These are phyloP conservation scores for Mus caroli DNA, from an alignment of 2,797 vertebrate species.

Conservation along the genomic window DNA sequence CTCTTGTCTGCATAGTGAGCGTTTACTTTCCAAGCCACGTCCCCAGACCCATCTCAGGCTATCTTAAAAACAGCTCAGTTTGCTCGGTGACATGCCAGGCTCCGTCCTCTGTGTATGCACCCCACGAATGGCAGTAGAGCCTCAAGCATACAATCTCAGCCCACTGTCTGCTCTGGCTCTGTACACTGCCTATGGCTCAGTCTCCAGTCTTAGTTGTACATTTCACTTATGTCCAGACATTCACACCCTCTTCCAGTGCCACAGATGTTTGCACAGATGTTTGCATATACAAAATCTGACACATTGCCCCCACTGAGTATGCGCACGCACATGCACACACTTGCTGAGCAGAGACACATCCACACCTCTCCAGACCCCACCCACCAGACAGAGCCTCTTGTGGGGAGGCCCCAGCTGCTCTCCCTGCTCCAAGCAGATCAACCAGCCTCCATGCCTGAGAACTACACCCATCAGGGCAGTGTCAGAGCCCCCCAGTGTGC, in stretches of 20 bases:
- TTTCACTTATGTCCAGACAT: neutral
- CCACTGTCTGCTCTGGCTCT: accelerated
- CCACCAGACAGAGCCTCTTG: neutral
- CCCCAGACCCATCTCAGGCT: neutral
- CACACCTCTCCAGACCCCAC: neutral
- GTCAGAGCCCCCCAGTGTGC: neutral
- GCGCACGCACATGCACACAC: accelerated
- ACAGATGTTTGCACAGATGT: conserved; percentile 65
- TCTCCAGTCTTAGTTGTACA: neutral
- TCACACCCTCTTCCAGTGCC: neutral
- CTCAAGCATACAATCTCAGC: accelerated
- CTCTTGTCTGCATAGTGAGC: neutral
- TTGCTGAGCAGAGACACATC: accelerated
- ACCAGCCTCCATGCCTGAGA: neutral
- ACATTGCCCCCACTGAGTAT: neutral
- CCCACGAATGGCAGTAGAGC: accelerated
- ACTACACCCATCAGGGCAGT: accelerated
- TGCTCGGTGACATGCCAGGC: neutral
- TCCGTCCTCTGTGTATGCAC: accelerated
- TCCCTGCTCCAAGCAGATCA: neutral
- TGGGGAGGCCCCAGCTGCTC: neutral
- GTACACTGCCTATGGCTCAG: neutral
- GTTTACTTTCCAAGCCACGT: neutral
- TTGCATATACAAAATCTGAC: neutral
- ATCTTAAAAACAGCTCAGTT: neutral